A percentile compares a stretch with the other conserved stretches of the same genome.
phyloP scores from a whole-genome alignment of 2,113 vertebrate genomes.

The Clarias batrachus region DNA sequence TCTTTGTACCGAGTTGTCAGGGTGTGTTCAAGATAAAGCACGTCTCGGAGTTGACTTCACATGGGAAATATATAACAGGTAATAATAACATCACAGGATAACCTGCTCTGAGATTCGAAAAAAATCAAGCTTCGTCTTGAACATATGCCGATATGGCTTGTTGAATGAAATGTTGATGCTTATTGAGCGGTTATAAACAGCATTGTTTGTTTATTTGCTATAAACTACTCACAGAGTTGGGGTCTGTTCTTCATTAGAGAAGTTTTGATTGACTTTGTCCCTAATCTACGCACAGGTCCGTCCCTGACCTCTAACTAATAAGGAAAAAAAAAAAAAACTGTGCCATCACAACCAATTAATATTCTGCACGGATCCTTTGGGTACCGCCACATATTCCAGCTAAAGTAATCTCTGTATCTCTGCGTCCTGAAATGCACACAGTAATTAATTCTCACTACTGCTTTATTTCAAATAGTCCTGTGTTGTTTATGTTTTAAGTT shows the following conservation, averaged over 20 bases:
- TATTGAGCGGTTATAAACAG: not conserved
- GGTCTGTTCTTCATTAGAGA: not conserved
- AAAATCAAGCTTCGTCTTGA: not conserved
- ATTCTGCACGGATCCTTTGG: not conserved
- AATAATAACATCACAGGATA: not conserved
- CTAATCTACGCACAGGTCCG: not conserved
- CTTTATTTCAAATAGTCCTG: conserved; percentile 14
- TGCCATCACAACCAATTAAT: not conserved
- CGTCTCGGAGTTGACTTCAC: not conserved
- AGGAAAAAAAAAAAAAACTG: not conserved
- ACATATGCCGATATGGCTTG: not conserved
- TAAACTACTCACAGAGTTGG: not conserved
- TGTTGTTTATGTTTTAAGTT: conserved; percentile 22
- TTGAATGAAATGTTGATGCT: not conserved
- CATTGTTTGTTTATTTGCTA: not conserved
- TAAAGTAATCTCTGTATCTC: not conserved
- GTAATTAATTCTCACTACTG: conserved; percentile 16
- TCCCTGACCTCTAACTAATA: not conserved
- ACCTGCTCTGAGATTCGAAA: not conserved
- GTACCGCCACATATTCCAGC: not conserved
- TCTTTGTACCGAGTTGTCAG: conserved; percentile 12
- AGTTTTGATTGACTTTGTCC: not conserved
- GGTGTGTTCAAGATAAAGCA: conserved; percentile 6
- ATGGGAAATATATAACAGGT: not conserved
- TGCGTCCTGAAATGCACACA: not conserved